Conservation (phyloP, 1,140 invertebrate genomes). For the Tetramorium parvispinum region DNA sequence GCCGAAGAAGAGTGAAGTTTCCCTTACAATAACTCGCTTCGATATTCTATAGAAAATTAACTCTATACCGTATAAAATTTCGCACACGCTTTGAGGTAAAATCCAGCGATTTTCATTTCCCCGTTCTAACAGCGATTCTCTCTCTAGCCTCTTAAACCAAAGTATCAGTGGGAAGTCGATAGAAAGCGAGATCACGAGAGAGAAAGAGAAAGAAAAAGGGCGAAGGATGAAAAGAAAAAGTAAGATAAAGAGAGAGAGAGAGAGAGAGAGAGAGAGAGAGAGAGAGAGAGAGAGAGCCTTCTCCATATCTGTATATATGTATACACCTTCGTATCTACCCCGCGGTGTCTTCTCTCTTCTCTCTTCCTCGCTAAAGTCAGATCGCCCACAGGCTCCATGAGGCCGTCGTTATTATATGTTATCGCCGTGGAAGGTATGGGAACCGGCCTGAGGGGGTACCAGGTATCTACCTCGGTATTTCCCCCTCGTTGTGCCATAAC, state of each 20-base stretch:
- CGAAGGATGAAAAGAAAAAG: background rate
- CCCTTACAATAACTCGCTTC: slow-evolving; percentile 39
- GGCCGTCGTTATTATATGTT: slow-evolving; percentile 82
- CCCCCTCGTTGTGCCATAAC: slow-evolving; percentile 79
- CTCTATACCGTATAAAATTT: slow-evolving; percentile 53
- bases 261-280: background rate
- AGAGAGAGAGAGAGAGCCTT: background rate
- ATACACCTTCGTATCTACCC: slow-evolving; percentile 68
- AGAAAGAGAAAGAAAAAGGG: slow-evolving; percentile 5
- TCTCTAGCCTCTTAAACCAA: slow-evolving; percentile 33
- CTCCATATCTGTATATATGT: slow-evolving; percentile 52
- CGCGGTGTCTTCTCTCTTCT: slow-evolving; percentile 70
- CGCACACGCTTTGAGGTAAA: slow-evolving; percentile 46
- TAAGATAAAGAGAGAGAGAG: background rate
- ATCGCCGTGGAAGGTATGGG: slow-evolving; percentile 83
- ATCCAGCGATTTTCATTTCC: slow-evolving; percentile 48
- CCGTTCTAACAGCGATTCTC: slow-evolving; percentile 37
- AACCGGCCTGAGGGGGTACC: slow-evolving; percentile 81
- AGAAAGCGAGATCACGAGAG: background rate
- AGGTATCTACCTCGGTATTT: slow-evolving; percentile 75
- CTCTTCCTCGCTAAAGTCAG: slow-evolving; percentile 75
- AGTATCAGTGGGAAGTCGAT: slow-evolving; percentile 41
- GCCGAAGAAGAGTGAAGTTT: slow-evolving; percentile 31
- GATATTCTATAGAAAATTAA: slow-evolving; percentile 53
- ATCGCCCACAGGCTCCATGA: slow-evolving; percentile 76